phyloP scores from a whole-genome alignment of 2,888 invertebrate genomes.

The Mylabris sibirica region DNA sequence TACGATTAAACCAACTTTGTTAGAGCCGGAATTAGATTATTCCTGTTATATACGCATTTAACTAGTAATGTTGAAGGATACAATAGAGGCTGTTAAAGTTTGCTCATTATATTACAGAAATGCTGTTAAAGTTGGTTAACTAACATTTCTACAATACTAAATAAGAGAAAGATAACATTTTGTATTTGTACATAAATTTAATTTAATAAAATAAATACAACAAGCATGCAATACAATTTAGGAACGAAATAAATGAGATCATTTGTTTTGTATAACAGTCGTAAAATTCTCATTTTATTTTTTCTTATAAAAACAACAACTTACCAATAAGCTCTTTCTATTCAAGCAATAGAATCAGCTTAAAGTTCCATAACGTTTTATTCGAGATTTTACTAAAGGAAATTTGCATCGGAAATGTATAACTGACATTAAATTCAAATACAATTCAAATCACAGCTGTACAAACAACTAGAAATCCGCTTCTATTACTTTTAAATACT shows the following conservation, averaged over 20 bases:
- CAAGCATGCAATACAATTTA: not conserved
- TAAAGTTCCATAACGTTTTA: not conserved
- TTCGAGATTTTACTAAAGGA: not conserved
- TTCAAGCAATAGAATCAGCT: not conserved
- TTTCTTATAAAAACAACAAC: not conserved
- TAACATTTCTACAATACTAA: not conserved
- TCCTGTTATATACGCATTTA: not conserved
- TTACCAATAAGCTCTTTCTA: not conserved
- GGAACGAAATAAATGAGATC: not conserved
- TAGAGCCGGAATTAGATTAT: not conserved
- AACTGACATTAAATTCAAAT: conserved; percentile 1
- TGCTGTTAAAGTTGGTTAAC: not conserved
- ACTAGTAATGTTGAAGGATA: not conserved
- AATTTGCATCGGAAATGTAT: conserved; percentile 5
- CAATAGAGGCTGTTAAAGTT: not conserved
- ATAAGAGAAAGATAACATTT: not conserved
- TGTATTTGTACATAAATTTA: not conserved
- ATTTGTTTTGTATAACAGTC: not conserved
- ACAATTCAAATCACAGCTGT: not conserved
- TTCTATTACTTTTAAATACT: not conserved
- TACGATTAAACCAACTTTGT: not conserved
- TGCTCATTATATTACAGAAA: not conserved
- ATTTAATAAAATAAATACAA: not conserved
- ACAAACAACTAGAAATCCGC: not conserved
- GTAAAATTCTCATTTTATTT: not conserved